Evolutionary conservation across 2,113 vertebrate genomes (phyloP), one percentile per base, ranked within the genome.

Genomic region (Lagopus muta): DNA sequence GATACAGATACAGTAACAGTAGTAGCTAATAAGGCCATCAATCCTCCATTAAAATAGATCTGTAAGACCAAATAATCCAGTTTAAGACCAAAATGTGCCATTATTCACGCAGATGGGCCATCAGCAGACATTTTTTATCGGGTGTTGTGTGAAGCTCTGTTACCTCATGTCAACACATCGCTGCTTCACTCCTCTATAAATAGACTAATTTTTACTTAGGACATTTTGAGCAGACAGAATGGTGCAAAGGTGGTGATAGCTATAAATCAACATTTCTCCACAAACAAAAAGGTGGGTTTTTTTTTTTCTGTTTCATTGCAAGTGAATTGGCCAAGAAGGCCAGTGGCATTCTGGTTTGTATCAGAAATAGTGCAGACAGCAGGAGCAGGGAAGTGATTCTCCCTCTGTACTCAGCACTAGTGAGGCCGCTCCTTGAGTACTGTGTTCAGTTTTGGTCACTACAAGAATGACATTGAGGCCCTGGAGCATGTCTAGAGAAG

Each of bases 21-120:
- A 93, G 77, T 61, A 92, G 77, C 81, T 90, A 77, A 43, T 36
- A 89, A 66, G 43, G 45, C 43, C 77, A 94, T 92, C 43, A 90
- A 76, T 78, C 81, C 70, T 84, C 58, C 58, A 85, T 93, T 84
- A 87, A 89, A 95, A 93, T 82, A 94, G 70, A 92, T 36, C 45
- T 83, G 76, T 76, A 91, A 92, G 2, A 77, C 78, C 76, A 75
- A 81, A 62, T 88, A 94, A 93, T 91, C 91, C 78, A 87, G 47
- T 87, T 82, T 81, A 86, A 88, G 61, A 64, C 69, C 92, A 95
- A 94, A 92, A 69, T 0, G 25, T 84, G 58, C 76, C 72, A 96
- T 64, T 92, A 91, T 94, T 96, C 94, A 89, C 86, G 89, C 78
- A 83, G 80, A 73, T 66, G 61, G 43, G 11, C 76, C 64, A 94